Base-by-base conservation (phyloP, 2,888 invertebrate genomes). In the Vanessa cardui region DNA sequence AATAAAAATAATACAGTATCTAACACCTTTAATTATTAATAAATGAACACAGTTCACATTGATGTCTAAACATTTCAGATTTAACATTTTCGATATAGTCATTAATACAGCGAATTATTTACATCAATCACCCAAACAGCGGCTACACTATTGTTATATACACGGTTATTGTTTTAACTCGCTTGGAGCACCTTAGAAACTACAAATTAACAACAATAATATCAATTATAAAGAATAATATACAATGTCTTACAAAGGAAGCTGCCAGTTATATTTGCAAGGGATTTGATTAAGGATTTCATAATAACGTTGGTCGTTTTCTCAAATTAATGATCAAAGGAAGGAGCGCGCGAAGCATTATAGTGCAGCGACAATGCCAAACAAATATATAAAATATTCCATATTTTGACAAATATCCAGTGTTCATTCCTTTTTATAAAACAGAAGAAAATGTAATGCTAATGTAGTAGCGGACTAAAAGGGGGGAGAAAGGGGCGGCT, bases 11-110 rank as follows among this genome's bases (percentile, higher is more conserved):
- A 58, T 60, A 52, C 70, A 73, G 69, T 76, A 72, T 81, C 87
- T 89, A 90, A 85, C 77, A 90, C 89, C 87, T 89, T 90, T 89
- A 90, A 88, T 89, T 82, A 85, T 79, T 74, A 72, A 77, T 77
- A 83, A 88, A 86, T 91, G 91, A 92, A 90, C 91, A 91, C 90
- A 90, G 86, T 90, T 85, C 86, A 90, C 84, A 80, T 82, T 79
- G 78, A 81, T 78, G 79, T 81, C 80, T 83, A 78, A 80, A 80
- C 79, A 79, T 77, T 78, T 76, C 78, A 72, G 15, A 50, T 77
- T 76, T 71, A 77, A 67, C 70, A 76, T 74, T 64, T 71, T 72
- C 69, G 62, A 71, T 61, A 76, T 71, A 71, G 64, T 64, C 64
- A 68, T 26, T 65, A 62, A 58, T 68, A 64, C 21, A 60, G 56